These are phyloP conservation scores for Pseudachorutes palmiensis DNA, from an alignment of 1,140 invertebrate species.

Conservation along the genomic window DNA sequence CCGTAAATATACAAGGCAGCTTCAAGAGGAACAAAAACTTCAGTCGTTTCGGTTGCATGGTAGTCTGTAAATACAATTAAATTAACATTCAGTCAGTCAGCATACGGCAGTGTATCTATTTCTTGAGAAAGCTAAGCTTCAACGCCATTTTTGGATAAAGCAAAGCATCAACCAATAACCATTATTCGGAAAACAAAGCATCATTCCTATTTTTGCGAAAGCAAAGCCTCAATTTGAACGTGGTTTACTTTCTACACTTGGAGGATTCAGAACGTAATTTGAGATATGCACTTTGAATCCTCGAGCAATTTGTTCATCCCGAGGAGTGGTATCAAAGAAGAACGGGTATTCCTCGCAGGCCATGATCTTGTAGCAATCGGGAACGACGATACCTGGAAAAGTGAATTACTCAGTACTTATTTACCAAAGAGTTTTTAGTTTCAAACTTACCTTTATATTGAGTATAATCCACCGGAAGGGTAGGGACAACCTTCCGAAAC, in stretches of 20 bases:
- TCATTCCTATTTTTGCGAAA: too few species aligned
- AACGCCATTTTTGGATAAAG: too few species aligned
- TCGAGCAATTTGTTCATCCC: slow-evolving; percentile 12
- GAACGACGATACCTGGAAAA: neutral
- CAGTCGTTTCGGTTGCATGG: neutral
- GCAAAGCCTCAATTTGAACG: too few species aligned
- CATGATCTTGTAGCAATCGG: slow-evolving; percentile 20
- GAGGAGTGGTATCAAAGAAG: slow-evolving; percentile 16
- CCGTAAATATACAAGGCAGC: neutral
- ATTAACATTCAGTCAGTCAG: too few species aligned
- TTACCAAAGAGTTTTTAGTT: neutral
- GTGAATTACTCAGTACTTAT: neutral
- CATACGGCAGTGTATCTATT: too few species aligned
- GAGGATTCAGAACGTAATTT: slow-evolving; percentile 8
- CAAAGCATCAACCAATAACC: too few species aligned
- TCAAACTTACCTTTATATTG: neutral
- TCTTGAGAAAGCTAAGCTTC: too few species aligned
- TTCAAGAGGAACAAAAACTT: neutral
- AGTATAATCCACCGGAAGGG: neutral
- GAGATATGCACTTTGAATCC: slow-evolving; percentile 27
- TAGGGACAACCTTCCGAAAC: slow-evolving; percentile 11
- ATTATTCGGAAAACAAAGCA: too few species aligned
- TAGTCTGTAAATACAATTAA: neutral
- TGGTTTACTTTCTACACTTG: neutral
- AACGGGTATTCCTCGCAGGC: slow-evolving; percentile 24